phyloP scores from a whole-genome alignment of 2,888 invertebrate genomes.

The Venusia cambrica region DNA sequence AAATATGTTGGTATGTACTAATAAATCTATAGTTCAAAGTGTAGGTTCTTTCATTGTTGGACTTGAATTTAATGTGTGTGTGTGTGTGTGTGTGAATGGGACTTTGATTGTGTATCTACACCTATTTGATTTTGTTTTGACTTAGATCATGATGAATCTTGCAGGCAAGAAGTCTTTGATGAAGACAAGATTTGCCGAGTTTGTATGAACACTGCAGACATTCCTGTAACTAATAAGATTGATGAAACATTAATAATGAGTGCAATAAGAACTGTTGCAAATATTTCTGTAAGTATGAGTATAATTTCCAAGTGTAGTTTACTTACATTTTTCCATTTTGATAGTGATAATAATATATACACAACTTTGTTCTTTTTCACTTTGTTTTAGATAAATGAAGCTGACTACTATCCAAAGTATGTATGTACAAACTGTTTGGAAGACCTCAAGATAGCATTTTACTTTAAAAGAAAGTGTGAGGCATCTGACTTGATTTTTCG shows the following conservation, averaged over 20 bases:
- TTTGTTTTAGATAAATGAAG: slow-evolving; percentile 29
- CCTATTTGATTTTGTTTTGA: no score
- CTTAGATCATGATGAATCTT: slow-evolving; percentile 2
- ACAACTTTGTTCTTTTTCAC: not conserved
- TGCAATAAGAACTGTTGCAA: slow-evolving; percentile 31
- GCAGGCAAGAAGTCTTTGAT: slow-evolving; percentile 25
- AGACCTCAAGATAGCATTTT: slow-evolving; percentile 30
- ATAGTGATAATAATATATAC: no score
- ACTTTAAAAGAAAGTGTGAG: slow-evolving; percentile 36
- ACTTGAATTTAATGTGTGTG: no score
- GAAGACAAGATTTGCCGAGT: slow-evolving; percentile 36
- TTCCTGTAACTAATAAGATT: slow-evolving; percentile 29
- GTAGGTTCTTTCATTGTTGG: no score
- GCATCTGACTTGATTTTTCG: slow-evolving; percentile 30
- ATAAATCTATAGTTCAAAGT: no score
- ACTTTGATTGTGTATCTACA: no score
- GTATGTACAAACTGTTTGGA: slow-evolving; percentile 31
- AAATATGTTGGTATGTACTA: no score
- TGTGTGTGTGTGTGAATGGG: no score
- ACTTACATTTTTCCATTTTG: no score
- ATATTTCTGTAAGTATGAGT: slow-evolving; percentile 30
- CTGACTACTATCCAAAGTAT: slow-evolving; percentile 33
- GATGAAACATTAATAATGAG: slow-evolving; percentile 27
- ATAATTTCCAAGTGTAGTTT: no score
- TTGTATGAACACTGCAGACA: slow-evolving; percentile 31